Percentiles rank a stretch among this genome's conserved stretches.
phyloP scores from a whole-genome alignment of 2,888 invertebrate species.

The Trichogramma evanescens region DNA sequence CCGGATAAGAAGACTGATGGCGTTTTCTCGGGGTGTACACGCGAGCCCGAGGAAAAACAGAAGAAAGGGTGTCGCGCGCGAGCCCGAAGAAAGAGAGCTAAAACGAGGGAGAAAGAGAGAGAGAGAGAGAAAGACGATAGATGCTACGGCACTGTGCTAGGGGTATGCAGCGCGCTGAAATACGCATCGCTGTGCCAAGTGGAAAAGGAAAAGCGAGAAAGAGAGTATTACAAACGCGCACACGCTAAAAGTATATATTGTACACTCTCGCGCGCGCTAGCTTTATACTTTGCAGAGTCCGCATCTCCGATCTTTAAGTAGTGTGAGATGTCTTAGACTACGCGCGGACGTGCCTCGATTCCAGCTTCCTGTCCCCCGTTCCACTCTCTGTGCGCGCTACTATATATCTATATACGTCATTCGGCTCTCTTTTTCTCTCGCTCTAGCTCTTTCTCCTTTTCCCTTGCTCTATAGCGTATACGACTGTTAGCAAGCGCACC shows the following conservation, averaged over 20 bases:
- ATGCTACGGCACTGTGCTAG: neutral
- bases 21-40: slow-evolving; percentile 17
- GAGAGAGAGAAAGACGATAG: slow-evolving; percentile 26
- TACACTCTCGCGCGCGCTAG: neutral
- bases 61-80: slow-evolving; percentile 29
- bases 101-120: slow-evolving; percentile 19
- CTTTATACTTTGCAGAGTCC: neutral
- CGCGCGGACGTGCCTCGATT: too few species aligned
- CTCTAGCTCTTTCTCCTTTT: too few species aligned
- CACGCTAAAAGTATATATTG: too few species aligned
- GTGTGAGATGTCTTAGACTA: neutral
- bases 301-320: slow-evolving; percentile 18
- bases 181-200: too few species aligned
- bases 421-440: too few species aligned
- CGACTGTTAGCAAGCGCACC: slow-evolving; percentile 9
- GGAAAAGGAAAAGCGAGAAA: slow-evolving; percentile 10
- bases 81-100: slow-evolving; percentile 26
- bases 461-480: too few species aligned
- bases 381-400: too few species aligned
- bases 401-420: too few species aligned
- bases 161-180: too few species aligned
- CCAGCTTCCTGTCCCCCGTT: too few species aligned
- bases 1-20: slow-evolving; percentile 12
- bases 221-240: slow-evolving; percentile 15
- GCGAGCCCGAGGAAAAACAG: slow-evolving; percentile 27